These are phyloP conservation scores for Rhinolophus sinicus DNA, from an alignment of 2,113 vertebrate species.

Conservation along the genomic window DNA sequence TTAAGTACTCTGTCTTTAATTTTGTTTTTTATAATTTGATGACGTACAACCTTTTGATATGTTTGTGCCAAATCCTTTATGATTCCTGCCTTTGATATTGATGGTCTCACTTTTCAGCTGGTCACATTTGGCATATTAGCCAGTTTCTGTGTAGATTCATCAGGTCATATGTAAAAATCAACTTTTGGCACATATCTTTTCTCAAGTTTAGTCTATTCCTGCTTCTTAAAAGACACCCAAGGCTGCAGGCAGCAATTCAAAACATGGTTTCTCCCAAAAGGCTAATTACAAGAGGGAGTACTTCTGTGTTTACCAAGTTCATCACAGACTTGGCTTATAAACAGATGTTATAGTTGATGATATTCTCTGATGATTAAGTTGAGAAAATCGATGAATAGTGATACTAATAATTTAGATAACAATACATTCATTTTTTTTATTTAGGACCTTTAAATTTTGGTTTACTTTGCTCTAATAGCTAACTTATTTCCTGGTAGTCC, in stretches of 20 bases:
- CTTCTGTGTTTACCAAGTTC: slow-evolving; percentile 59
- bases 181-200: neutral
- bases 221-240: neutral
- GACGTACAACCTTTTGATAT: neutral
- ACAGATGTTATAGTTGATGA: slow-evolving; percentile 37
- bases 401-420: neutral
- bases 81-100: neutral
- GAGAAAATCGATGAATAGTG: slow-evolving; percentile 18
- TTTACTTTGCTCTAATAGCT: neutral
- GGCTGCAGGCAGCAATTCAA: slow-evolving; percentile 64
- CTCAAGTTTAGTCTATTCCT: neutral
- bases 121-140: neutral
- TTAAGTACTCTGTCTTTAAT: neutral
- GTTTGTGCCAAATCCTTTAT: neutral
- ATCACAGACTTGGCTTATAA: slow-evolving; percentile 46
- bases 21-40: neutral
- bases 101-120: neutral
- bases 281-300: slow-evolving; percentile 49
- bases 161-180: neutral
- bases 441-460: neutral
- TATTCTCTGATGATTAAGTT: slow-evolving; percentile 26
- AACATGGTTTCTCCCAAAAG: slow-evolving; percentile 75
- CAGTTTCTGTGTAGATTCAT: neutral
- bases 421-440: slow-evolving; percentile 42
- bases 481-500: neutral